Conservation (phyloP, 2,797 vertebrate species). For the Hemitrygon akajei region DNA sequence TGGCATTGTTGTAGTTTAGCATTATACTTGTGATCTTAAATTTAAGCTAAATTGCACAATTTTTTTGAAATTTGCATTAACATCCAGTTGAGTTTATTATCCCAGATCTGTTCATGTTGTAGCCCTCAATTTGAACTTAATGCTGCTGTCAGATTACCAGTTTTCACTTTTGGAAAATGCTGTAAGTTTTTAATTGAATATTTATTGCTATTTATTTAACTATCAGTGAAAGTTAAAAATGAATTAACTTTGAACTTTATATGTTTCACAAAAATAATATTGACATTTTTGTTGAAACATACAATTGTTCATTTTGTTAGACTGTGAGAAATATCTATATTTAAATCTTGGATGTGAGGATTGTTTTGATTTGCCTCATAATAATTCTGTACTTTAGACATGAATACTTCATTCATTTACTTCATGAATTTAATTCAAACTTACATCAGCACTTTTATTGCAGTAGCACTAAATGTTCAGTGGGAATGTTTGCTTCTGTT, state of each 20-base stretch:
- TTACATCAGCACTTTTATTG: neutral
- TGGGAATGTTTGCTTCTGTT: no score
- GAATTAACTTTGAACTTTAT: neutral
- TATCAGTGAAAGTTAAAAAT: neutral
- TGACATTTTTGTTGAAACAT: neutral
- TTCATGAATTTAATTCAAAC: neutral
- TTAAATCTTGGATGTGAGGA: neutral
- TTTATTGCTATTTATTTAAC: neutral
- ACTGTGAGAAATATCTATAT: neutral
- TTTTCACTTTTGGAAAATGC: neutral
- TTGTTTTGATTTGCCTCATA: neutral
- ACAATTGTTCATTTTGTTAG: neutral
- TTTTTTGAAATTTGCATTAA: neutral
- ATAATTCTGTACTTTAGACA: neutral
- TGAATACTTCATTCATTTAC: neutral
- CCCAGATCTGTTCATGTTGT: neutral
- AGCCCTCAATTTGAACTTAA: neutral
- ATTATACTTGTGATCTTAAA: neutral
- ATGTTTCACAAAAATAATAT: neutral
- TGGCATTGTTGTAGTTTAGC: neutral
- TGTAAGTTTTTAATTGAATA: neutral
- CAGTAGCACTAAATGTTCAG: neutral
- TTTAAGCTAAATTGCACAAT: neutral
- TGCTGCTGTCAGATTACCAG: neutral
- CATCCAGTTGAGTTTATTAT: neutral